A percentile compares a stretch with the other conserved stretches of the same genome.
Evolutionary conservation across 2,797 vertebrate genomes (phyloP).

Genomic region (Thalassophryne amazonica): DNA sequence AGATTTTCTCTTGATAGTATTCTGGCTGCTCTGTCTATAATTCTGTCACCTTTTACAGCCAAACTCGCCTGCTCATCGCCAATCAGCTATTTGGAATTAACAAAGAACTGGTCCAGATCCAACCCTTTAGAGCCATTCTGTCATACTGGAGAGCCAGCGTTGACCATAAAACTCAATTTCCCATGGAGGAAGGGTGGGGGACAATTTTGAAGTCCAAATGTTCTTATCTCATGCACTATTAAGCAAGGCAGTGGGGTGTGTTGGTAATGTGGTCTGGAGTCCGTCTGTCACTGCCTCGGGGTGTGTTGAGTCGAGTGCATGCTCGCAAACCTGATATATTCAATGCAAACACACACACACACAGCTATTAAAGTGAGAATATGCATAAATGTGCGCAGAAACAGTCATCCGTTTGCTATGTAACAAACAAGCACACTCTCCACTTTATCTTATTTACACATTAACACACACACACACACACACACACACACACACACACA

Average conservation of each 20-base stretch:
- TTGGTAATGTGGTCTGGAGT: conserved; percentile 70
- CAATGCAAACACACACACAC: conserved; percentile 11
- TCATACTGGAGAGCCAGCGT: conserved; percentile 33
- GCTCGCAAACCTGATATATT: conserved; percentile 26
- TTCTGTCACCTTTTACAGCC: too few species aligned
- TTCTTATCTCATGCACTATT: conserved; percentile 83
- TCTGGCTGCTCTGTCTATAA: too few species aligned
- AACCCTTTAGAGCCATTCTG: conserved; percentile 47
- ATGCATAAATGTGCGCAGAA: conserved; percentile 35
- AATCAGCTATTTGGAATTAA: conserved; percentile 31
- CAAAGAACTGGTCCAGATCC: too few species aligned
- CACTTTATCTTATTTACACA: conserved; percentile 44
- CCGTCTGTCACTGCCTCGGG: conserved; percentile 70
- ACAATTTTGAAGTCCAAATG: conserved; percentile 75
- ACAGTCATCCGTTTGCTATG: conserved; percentile 8
- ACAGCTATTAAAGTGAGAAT: conserved; percentile 13
- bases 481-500: neutral
- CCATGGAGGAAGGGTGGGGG: conserved; percentile 51
- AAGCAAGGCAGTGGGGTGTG: conserved; percentile 75
- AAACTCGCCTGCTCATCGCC: conserved; percentile 19
- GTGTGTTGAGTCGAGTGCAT: conserved; percentile 46
- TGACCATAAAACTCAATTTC: conserved; percentile 72
- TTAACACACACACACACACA: conserved; percentile 46
- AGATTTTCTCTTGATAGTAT: too few species aligned
- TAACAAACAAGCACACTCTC: conserved; percentile 10